Conservation (phyloP, 2,113 vertebrate species). For the Gallinago jamesoni region DNA sequence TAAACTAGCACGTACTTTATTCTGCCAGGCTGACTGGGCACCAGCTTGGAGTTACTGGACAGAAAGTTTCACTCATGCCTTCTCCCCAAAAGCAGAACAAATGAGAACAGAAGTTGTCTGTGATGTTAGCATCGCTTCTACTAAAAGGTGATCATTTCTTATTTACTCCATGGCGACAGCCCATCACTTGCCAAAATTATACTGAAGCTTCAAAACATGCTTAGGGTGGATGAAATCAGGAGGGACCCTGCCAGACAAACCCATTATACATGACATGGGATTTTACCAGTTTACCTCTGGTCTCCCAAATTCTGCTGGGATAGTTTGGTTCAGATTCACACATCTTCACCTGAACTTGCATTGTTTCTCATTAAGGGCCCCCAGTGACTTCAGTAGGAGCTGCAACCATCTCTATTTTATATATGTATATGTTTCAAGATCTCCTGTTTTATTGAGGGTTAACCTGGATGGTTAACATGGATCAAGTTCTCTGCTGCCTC, state of each 20-base stretch:
- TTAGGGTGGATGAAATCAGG: neutral
- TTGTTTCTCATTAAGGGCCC: neutral
- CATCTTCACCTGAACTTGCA: neutral
- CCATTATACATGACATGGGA: rapidly evolving
- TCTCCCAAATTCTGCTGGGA: neutral
- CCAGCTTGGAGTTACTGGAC: neutral
- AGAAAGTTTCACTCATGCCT: neutral
- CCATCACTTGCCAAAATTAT: neutral
- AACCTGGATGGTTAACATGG: neutral
- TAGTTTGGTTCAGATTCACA: neutral
- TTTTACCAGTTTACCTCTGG: neutral
- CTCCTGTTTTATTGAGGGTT: neutral
- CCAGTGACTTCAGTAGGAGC: neutral
- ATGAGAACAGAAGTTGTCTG: neutral
- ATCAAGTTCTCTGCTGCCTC: neutral
- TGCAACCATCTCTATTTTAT: neutral
- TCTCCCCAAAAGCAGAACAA: neutral
- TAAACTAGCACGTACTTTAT: neutral
- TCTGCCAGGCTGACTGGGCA: neutral
- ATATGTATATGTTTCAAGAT: neutral
- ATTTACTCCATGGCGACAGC: neutral
- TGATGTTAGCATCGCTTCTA: neutral
- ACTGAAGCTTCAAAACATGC: neutral
- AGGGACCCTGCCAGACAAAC: neutral
- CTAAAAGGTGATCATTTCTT: neutral